Evolutionary conservation across 2,888 invertebrate species (phyloP), one percentile per base, ranked within the genome.

Genomic region (Diadegma fenestrale): DNA sequence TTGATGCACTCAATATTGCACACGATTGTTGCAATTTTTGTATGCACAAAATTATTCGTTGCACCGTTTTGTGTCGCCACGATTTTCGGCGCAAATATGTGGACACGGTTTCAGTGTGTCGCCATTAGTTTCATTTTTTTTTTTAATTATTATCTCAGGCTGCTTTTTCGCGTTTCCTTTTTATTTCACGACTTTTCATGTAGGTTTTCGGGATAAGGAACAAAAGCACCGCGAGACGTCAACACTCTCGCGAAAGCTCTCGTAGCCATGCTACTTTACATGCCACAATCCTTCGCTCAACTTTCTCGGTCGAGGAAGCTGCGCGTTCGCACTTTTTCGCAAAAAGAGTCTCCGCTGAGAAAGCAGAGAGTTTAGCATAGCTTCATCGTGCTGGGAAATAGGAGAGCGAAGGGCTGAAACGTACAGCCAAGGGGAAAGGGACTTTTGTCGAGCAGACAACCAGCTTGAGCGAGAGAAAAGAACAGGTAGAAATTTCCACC

Each of bases 11-110:
- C 45, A 33, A 14, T 17, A 4, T 10, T 45, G 14, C 33, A 8
- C 10, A 19, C 22, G 19, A 22, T 58, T 14, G 4, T 58, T 6
- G 6, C 37, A 37, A 37, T 37, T 26, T 58, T 58, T 14, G 0
- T n/a, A n/a, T 12, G 5, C 7, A 4, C 4, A 12, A 26, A 58
- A 58, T 26, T 26, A 3, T 58, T 58, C 26, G 14, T 12, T 58
- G 58, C 14, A 58, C 26, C 14, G 5, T 58, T 58, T 58, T 26
- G 26, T 14, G 78, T 66, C 64, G 71, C 84, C 68, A 68, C 45
- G 80, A 82, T 85, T 78, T 48, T n/a, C 30, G 69, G 58, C 77
- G 83, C 75, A 88, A 89, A 90, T 87, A 88, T 88, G 88, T 89
- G 80, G 77, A 86, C 71, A 87, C 84, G 87, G 79, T 78, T 82